These are phyloP conservation scores for Ostrea edulis DNA, from an alignment of 1,140 invertebrate genomes.

Conservation along the genomic window DNA sequence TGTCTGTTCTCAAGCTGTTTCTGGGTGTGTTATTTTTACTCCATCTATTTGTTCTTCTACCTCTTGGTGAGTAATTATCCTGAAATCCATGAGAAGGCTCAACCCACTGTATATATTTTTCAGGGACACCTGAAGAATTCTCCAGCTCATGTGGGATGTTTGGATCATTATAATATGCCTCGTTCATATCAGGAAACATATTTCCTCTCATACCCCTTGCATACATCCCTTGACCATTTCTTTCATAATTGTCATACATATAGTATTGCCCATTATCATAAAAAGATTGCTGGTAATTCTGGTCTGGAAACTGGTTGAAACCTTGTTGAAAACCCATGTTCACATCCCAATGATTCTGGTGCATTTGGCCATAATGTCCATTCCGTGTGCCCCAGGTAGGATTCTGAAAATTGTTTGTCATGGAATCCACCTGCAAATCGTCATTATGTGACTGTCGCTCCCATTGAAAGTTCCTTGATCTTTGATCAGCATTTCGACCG, in stretches of 20 bases:
- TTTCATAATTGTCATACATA: neutral
- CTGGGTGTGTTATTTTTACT: neutral
- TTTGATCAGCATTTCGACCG: neutral
- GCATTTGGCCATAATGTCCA: neutral
- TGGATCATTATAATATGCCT: neutral
- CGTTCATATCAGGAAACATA: neutral
- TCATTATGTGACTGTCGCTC: conserved; percentile 2
- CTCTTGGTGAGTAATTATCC: neutral
- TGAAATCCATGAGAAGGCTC: neutral
- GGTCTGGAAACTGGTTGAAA: neutral
- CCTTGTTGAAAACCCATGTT: neutral
- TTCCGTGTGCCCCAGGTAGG: neutral
- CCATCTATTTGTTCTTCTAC: neutral
- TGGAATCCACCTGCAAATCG: neutral
- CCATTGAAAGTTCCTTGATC: neutral
- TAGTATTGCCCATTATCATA: neutral
- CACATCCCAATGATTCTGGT: neutral
- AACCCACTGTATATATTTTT: neutral
- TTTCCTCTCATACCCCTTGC: neutral
- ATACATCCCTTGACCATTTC: neutral
- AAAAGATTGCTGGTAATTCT: neutral
- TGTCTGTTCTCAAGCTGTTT: neutral
- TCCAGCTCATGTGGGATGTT: neutral
- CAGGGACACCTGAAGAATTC: conserved; percentile 9
- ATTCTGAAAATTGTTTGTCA: neutral